Base-by-base conservation (phyloP, 2,888 invertebrate genomes). In the Notodonta ziczac region DNA sequence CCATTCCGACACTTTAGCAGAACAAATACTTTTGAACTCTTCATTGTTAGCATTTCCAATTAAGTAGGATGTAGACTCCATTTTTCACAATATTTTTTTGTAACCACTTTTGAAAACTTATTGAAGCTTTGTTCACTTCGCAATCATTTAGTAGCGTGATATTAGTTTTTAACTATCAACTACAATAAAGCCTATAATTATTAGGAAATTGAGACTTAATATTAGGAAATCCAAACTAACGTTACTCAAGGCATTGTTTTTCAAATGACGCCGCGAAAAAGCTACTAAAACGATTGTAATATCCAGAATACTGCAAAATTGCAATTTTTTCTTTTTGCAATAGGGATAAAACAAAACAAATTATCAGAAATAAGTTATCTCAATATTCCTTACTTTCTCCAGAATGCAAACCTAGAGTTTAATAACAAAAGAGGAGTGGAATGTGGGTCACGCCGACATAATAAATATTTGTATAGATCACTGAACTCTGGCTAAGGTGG, bases 371-470 rank as follows among this genome's bases (percentile, higher is more conserved):
- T 6, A 35, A 5, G 35, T 35, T 4, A 7, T 35, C 7, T 6
- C 7, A 35, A 35, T 35, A 35, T 35, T 35, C 35, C 4, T 7
- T 3, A 35, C 35, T 35, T 35, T 35, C 35, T 35, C 35, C 4
- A 7, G 7, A 35, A 7, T 35, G 4, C 35, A 35, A 35, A 7
- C 35, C 35, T 35, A 35, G 35, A 35, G 35, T 7, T 35, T 35
- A 3, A 35, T 35, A 35, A 44, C 44, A 13, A 44, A 44, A 44
- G 12, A 5, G 58, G 48, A 48, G 44, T 44, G 68, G 66, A 66
- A 69, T 70, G 58, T 66, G 62, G 60, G 57, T 58, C 54, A 44
- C 32, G 32, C 42, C 42, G 51, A 42, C 51, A 59, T n/a, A 39
- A 58, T 16, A 61, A 61, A 66, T 63, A 66, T 69, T 70, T 6